Percentiles rank a stretch among this genome's conserved stretches.
Conservation (phyloP, 2,113 vertebrate species). For the human region DNA sequence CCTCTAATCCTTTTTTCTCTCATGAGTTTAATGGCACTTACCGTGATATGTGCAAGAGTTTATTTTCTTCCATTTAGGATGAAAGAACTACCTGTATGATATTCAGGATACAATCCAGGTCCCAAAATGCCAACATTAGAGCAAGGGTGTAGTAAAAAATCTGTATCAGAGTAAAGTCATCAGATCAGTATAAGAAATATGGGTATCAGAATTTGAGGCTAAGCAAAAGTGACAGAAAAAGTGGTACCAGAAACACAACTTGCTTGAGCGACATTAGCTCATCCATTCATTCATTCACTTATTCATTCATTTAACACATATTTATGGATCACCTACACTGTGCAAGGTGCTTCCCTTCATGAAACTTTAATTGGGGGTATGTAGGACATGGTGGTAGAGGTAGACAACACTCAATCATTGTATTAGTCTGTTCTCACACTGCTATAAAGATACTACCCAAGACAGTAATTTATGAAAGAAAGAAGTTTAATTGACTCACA, state of each 20-base stretch:
- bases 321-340: fast-evolving
- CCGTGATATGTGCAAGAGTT: not conserved
- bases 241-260: fast-evolving
- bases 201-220: not conserved
- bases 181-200: not conserved
- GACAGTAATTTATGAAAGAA: no score
- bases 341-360: not conserved
- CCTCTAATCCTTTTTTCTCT: not conserved
- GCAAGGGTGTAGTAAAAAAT: not conserved
- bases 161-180: not conserved
- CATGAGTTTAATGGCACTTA: not conserved
- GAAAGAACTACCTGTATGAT: not conserved
- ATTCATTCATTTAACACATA: not conserved
- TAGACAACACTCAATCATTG: no score
- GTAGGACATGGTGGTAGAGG: no score
- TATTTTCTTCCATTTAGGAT: not conserved
- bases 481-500: no score
- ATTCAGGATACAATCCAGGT: not conserved
- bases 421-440: no score
- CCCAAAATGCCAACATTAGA: not conserved
- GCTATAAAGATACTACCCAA: no score
- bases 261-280: not conserved
- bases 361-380: not conserved
- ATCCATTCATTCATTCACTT: no score
- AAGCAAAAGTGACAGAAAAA: not conserved